Percentiles rank a stretch among this genome's conserved stretches.
These are phyloP conservation scores for Pelecanoides urinatrix DNA, from an alignment of 2,113 vertebrate genomes.

Conservation along the genomic window DNA sequence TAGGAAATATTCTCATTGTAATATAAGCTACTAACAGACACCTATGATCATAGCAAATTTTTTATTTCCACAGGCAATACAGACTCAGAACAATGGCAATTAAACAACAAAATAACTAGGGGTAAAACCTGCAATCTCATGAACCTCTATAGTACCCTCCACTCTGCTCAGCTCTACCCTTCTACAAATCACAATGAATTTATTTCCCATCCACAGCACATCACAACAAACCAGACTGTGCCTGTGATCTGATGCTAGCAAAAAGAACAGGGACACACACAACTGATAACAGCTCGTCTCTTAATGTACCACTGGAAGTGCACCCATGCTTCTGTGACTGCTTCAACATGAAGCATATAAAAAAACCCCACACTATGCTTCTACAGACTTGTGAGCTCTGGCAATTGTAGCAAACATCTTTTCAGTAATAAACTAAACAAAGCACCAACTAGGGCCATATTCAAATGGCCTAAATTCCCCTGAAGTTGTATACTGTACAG, in stretches of 20 bases:
- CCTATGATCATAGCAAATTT: rapidly evolving
- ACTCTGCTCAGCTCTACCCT: neutral
- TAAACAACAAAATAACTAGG: neutral
- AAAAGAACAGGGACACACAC: neutral
- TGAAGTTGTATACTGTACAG: neutral
- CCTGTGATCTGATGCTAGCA: neutral
- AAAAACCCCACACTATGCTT: neutral
- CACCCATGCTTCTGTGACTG: neutral
- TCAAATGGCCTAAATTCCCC: neutral
- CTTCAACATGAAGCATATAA: rapidly evolving
- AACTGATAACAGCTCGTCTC: neutral
- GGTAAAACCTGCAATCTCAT: neutral
- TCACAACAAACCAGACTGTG: neutral
- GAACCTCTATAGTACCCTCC: neutral
- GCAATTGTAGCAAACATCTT: neutral
- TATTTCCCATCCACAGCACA: neutral
- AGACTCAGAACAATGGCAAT: neutral
- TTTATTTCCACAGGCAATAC: neutral
- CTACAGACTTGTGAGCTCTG: neutral
- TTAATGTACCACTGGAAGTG: neutral
- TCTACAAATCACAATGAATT: neutral
- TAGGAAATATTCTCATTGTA: neutral
- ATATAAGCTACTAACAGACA: neutral
- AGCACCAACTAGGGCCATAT: neutral
- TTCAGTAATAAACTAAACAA: neutral